Conservation (phyloP, 2,888 invertebrate genomes). For the Mechanitis messenoides region DNA sequence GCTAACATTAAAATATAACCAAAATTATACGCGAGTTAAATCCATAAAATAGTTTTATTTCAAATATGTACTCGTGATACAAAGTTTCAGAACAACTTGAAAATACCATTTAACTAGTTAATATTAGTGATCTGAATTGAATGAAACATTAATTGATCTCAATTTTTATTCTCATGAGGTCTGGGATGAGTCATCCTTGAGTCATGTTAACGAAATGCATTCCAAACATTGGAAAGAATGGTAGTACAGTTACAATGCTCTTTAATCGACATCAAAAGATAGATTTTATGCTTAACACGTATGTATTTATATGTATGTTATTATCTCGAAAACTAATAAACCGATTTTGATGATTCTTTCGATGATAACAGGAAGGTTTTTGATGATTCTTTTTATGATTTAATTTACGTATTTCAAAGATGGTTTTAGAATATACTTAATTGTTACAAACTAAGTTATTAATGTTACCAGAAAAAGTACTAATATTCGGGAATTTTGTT, state of each 20-base stretch:
- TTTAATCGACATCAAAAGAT: neutral
- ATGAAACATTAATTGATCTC: conserved; percentile 47
- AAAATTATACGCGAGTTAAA: no score
- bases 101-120: conserved; percentile 55
- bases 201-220: conserved; percentile 13
- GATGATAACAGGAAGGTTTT: no score
- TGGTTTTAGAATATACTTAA: no score
- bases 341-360: no score
- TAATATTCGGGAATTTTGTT: no score
- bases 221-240: neutral
- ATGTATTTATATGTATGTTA: no score
- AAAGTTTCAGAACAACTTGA: conserved; percentile 34
- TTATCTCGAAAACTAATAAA: no score
- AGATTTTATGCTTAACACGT: neutral
- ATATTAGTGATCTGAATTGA: conserved; percentile 41
- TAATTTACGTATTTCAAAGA: no score
- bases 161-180: conserved; percentile 34
- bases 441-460: no score
- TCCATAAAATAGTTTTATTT: no score
- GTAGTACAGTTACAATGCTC: neutral
- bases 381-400: no score
- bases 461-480: no score
- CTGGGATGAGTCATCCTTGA: conserved; percentile 33
- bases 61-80: neutral
- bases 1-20: neutral